A percentile compares a stretch with the other conserved stretches of the same genome.
Evolutionary conservation across 2,797 vertebrate genomes (phyloP).

Genomic region (Gymnopithys bicolor): DNA sequence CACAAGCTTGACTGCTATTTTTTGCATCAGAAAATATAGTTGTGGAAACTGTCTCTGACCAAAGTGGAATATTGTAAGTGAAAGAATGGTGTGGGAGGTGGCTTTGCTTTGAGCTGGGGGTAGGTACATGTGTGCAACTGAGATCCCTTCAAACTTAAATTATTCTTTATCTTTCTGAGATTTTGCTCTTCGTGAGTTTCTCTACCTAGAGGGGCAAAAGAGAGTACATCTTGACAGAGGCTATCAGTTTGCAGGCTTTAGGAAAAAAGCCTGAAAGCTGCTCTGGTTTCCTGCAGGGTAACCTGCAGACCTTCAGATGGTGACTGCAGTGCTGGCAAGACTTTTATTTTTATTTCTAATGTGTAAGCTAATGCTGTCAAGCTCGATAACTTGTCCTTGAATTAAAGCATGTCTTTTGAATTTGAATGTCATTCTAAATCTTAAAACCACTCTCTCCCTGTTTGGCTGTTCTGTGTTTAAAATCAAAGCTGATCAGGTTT

Average conservation of each 20-base stretch:
- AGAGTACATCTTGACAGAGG: background rate
- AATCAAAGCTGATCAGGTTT: background rate
- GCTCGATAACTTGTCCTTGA: background rate
- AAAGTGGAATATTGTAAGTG: background rate
- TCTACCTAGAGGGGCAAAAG: background rate
- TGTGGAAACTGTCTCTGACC: background rate
- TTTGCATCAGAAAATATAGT: background rate
- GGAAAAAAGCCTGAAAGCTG: background rate
- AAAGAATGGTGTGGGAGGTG: background rate
- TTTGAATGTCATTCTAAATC: background rate
- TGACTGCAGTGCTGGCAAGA: background rate
- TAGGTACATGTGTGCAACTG: background rate
- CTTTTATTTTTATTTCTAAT: constrained; percentile 17
- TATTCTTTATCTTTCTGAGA: background rate
- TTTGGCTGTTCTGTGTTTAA: background rate
- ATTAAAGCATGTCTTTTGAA: background rate
- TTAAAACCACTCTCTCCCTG: background rate
- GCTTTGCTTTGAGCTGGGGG: background rate
- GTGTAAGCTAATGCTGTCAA: background rate
- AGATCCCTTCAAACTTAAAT: background rate
- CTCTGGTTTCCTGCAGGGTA: background rate
- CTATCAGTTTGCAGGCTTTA: background rate
- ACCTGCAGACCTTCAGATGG: background rate
- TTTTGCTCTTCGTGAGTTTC: background rate
- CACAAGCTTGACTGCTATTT: background rate